Base-by-base conservation (phyloP, 2,797 vertebrate species). In the Sebastes ruberrimus region DNA sequence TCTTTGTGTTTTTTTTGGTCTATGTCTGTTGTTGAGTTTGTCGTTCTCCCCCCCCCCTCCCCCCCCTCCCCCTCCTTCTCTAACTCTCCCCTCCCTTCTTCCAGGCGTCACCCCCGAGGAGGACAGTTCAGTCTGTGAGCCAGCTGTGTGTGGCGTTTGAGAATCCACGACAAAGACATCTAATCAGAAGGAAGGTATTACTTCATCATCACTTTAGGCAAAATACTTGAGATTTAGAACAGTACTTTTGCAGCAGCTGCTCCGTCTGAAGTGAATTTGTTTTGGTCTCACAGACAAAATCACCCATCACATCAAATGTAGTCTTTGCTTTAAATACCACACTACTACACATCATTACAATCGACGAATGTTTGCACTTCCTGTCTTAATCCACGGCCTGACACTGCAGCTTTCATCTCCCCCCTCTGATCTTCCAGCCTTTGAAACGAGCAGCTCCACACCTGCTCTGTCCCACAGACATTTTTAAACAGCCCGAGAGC, bases 381-480 rank as follows among this genome's bases (percentile, higher is more conserved):
- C 89, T 80, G 28, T 80, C 86, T 65, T 91, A 91, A 92, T 92
- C 91, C 88, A 80, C 35, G 9, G 79, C 60, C 74, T 83, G 83
- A 84, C 82, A 78, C 53, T 10, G 71, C 52, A 60, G 83, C 92
- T 93, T 94, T 94, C 89, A 93, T 94, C 88, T 85, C 60, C 70
- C 70, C 38, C 71, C 88, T 93, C 83, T 92, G 88, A 94, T 93
- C 86, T 91, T 23, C 4, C 59, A 66, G 83, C 74, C 86, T 94
- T 94, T 94, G 88, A 93, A 92, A 90, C 7, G 71, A 83, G 78
- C 79, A 71, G 80, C 85, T 85, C 85, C 90, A 89, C 93, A 95
- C 93, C 93, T 95, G 94, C 90, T 91, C 85, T 42, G 76, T 82
- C 65, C 70, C 86, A 89, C 86, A 89, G 80, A 88, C 71, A 60